These are phyloP conservation scores for Gila orcuttii DNA, from an alignment of 2,113 vertebrate genomes.

Conservation along the genomic window DNA sequence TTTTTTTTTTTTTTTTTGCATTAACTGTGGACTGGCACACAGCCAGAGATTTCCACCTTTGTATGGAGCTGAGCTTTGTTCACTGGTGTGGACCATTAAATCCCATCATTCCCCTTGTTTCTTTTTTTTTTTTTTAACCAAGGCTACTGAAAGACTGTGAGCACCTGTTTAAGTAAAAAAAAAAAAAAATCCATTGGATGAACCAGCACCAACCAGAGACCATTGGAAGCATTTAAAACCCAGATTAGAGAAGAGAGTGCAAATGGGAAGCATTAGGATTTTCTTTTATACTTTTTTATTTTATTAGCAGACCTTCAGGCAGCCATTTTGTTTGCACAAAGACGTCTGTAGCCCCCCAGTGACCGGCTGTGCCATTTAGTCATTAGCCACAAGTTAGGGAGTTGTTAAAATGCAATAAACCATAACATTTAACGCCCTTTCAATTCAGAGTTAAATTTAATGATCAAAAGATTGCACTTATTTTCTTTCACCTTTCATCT, in stretches of 20 bases:
- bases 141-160: constrained; percentile 47
- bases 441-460: constrained; percentile 24
- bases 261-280: constrained; percentile 49
- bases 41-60: constrained; percentile 55
- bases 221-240: constrained; percentile 53
- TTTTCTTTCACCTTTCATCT: constrained; percentile 35
- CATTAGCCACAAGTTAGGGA: constrained; percentile 46
- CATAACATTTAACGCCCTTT: constrained; percentile 1
- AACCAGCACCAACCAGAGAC: background rate
- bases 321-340: constrained; percentile 50
- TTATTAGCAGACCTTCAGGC: constrained; percentile 45
- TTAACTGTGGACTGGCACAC: constrained; percentile 50
- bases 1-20: background rate
- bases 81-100: constrained; percentile 59
- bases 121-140: constrained; percentile 42
- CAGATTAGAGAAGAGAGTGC: constrained; percentile 49
- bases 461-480: constrained; percentile 7
- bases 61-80: constrained; percentile 55
- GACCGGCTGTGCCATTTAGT: constrained; percentile 29
- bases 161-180: constrained; percentile 60
- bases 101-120: constrained; percentile 50
- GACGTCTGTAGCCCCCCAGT: constrained; percentile 7
- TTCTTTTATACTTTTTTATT: constrained; percentile 41
- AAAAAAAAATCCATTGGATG: background rate
- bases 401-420: constrained; percentile 27